phyloP scores from a whole-genome alignment of 2,113 vertebrate species.

The Hymenochirus boettgeri region DNA sequence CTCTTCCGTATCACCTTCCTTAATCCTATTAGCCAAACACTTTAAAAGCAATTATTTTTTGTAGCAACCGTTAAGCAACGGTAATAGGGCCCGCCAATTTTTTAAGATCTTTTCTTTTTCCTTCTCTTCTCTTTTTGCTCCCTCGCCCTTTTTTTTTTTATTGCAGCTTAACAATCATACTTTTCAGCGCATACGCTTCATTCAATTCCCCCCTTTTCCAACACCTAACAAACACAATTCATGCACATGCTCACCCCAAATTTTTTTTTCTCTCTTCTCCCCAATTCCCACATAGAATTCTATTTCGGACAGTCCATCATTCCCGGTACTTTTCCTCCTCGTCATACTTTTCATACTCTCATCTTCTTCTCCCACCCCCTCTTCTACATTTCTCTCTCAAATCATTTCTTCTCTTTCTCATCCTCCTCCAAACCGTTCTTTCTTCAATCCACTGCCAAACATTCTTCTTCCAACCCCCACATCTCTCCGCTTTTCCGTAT shows the following conservation, averaged over 20 bases:
- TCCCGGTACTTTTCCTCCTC: neutral
- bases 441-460: neutral
- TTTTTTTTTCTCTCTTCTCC: too few relatives aligned
- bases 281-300: neutral
- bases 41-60: too few relatives aligned
- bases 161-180: neutral
- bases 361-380: neutral
- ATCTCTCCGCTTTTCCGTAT: neutral
- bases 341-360: neutral
- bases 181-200: neutral
- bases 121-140: too few relatives aligned
- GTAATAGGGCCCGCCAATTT: too few relatives aligned
- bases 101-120: too few relatives aligned
- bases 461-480: neutral
- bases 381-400: accelerated
- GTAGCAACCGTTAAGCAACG: too few relatives aligned
- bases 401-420: neutral
- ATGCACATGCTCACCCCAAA: neutral
- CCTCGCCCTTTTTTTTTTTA: too few relatives aligned
- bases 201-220: neutral
- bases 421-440: accelerated
- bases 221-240: neutral
- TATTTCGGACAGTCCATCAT: neutral
- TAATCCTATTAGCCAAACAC: too few relatives aligned
- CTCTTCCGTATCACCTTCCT: too few relatives aligned